Percentiles rank a stretch among this genome's conserved stretches.
Conservation (phyloP, 1,140 invertebrate species). For the Manduca sexta region DNA sequence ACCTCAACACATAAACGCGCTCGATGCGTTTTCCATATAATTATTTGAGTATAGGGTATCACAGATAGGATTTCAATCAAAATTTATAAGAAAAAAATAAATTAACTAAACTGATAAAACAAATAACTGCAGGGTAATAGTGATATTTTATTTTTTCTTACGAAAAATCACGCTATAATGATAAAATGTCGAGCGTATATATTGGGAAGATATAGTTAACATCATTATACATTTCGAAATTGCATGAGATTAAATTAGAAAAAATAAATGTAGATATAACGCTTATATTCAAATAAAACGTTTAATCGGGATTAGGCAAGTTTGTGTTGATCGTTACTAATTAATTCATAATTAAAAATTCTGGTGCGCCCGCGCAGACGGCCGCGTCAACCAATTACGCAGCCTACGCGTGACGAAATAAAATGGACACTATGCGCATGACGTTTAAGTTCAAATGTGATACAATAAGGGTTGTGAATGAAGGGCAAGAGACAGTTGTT, state of each 20-base stretch:
- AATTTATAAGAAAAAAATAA: no score
- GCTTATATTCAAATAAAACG: conserved; percentile 12
- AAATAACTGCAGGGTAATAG: no score
- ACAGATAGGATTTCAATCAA: no score
- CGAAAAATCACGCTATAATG: no score
- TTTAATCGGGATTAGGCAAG: conserved; percentile 53
- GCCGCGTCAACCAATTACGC: conserved; percentile 59
- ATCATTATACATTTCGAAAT: no score
- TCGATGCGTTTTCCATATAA: conserved; percentile 5
- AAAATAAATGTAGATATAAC: no score
- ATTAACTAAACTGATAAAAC: no score
- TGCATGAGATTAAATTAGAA: no score
- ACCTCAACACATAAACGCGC: conserved; percentile 33
- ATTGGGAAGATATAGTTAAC: no score
- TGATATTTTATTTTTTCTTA: no score
- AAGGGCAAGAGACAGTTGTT: conserved; percentile 71
- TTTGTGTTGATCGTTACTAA: conserved; percentile 62
- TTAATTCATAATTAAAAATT: conserved; percentile 74
- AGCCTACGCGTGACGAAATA: conserved; percentile 28
- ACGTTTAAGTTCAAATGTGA: conserved; percentile 35
- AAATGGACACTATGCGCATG: conserved; percentile 38
- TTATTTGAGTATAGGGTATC: background rate
- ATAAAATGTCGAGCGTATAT: no score
- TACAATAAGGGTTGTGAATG: conserved; percentile 43
- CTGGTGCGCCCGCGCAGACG: conserved; percentile 63